Evolutionary conservation across 2,888 invertebrate genomes (phyloP), one percentile per base, ranked within the genome.

Genomic region (Eupeodes luniger): DNA sequence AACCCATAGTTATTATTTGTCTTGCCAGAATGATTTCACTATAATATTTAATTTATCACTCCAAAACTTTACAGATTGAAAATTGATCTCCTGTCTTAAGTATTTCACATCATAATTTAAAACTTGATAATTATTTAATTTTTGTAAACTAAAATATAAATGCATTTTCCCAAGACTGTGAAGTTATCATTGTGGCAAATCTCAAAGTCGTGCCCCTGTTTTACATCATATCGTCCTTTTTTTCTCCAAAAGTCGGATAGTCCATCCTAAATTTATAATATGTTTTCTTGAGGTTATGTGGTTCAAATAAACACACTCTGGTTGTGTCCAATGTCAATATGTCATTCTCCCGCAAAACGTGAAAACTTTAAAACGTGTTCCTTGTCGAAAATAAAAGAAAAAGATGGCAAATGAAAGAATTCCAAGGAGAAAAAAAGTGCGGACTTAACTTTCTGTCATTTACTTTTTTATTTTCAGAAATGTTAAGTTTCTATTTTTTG

Each of bases 371-470:
- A 83, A 83, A 72, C 76, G 61, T 83, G 64, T 76, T 49, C 36
- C 64, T 34, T 76, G 75, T 70, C 78, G 62, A 27, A 57, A 55
- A 16, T 27, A 57, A 55, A 16, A 11, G 16, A 49, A 67, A 49
- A 77, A 44, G 53, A 66, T 10, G 69, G 36, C 27, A 62, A 51
- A 34, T 55, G 5, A 19, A 64, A 27, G 57, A 19, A 62, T 36
- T 49, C 36, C 0, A 0, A 36, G 2, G 6, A 53, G 19, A 53
- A 59, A 51, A 78, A 51, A 66, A 83, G 16, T 74, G 55, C 19
- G 44, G 40, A 51, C 44, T 49, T 80, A 83, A 86, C 83, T 87
- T 87, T 83, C 53, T 83, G 82, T 83, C 86, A 36, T 69, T 86
- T 74, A 61, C 40, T 57, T 55, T 53, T 27, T 78, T 70, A 34